A percentile compares a stretch with the other conserved stretches of the same genome.
phyloP scores from a whole-genome alignment of 2,888 invertebrate genomes.

The Argynnis bischoffii region DNA sequence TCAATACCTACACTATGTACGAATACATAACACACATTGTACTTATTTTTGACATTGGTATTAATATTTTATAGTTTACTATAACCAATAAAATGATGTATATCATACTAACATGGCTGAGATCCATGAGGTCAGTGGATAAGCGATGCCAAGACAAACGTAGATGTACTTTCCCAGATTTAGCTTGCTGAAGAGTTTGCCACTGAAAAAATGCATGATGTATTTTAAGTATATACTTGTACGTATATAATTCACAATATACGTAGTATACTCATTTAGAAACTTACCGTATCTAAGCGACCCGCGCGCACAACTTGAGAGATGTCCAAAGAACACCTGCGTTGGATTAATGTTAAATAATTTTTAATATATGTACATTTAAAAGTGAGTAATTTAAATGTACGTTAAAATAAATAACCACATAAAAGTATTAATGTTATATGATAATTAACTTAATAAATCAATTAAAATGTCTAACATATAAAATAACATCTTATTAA shows the following conservation, averaged over 20 bases:
- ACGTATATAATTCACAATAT: background rate
- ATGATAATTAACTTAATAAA: no score
- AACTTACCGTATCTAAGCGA: slow-evolving; percentile 70
- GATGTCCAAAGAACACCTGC: slow-evolving; percentile 70
- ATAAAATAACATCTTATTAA: background rate
- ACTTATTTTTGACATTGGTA: no score
- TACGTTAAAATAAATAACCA: background rate
- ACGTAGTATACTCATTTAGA: background rate
- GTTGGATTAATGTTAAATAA: background rate
- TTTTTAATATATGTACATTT: background rate
- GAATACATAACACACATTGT: no score
- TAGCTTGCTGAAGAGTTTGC: slow-evolving; percentile 96
- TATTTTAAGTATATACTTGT: background rate
- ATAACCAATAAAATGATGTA: background rate
- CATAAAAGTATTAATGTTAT: no score
- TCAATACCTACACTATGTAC: no score
- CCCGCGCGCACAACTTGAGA: slow-evolving; percentile 75
- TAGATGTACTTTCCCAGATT: slow-evolving; percentile 96
- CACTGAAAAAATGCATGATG: slow-evolving; percentile 83
- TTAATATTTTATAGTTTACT: background rate
- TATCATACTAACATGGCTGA: slow-evolving; percentile 85
- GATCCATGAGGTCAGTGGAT: slow-evolving; percentile 85
- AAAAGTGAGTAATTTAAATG: background rate
- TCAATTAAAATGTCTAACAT: no score
- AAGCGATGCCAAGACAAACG: slow-evolving; percentile 94